Percentiles rank a stretch among this genome's conserved stretches.
These are phyloP conservation scores for Sapayoa aenigma DNA, from an alignment of 2,113 vertebrate species.

Conservation along the genomic window DNA sequence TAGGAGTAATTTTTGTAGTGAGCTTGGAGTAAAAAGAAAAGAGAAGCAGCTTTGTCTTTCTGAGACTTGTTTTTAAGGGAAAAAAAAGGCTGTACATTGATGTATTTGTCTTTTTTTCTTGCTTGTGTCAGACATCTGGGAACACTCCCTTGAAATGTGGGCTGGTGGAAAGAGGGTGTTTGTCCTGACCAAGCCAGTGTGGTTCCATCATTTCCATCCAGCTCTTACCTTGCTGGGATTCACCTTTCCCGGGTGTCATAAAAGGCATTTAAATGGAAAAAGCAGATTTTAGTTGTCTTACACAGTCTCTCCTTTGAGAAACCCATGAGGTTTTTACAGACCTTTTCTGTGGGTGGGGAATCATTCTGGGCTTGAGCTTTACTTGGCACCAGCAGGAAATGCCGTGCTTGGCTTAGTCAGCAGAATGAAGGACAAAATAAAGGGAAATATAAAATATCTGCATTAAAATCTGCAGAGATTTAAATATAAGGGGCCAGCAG, in stretches of 20 bases:
- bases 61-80: background rate
- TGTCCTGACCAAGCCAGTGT: background rate
- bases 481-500: rapidly evolving
- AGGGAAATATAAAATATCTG: background rate
- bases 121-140: background rate
- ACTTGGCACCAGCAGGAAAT: background rate
- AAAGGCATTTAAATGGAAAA: background rate
- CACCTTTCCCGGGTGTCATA: background rate
- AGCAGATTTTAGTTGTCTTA: background rate
- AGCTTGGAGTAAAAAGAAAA: background rate
- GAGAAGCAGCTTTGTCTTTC: background rate
- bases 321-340: background rate
- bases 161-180: background rate
- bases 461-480: background rate
- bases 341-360: background rate
- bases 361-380: background rate
- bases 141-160: background rate
- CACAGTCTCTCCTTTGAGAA: background rate
- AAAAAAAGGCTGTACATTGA: background rate
- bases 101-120: background rate
- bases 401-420: background rate
- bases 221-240: background rate
- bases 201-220: background rate
- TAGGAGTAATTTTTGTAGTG: background rate
- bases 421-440: background rate